Conservation (phyloP, 2,113 vertebrate species). For the Notarius quadriscutis region DNA sequence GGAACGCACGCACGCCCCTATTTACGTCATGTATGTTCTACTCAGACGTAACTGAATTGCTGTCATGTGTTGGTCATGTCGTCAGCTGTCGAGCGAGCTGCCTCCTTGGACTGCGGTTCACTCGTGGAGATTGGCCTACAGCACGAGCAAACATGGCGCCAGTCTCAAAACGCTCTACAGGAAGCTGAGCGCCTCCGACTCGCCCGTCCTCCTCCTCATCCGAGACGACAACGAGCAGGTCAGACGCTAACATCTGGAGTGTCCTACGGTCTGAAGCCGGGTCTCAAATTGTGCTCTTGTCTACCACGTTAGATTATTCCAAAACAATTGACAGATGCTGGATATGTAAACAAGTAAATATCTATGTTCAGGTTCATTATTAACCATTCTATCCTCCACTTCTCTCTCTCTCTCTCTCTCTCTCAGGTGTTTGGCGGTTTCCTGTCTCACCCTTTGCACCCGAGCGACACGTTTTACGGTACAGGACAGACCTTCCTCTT, state of each 20-base stretch:
- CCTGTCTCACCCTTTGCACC: conserved; percentile 74
- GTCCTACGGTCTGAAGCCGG: neutral
- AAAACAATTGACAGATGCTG: no score
- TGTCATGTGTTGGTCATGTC: neutral
- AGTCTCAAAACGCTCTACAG: conserved; percentile 80
- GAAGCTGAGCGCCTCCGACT: conserved; percentile 69
- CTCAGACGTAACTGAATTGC: neutral
- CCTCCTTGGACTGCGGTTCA: conserved; percentile 73
- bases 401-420: neutral
- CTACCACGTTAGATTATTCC: neutral
- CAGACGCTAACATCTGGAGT: neutral
- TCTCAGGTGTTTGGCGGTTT: conserved; percentile 75
- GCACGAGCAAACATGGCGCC: conserved; percentile 71
- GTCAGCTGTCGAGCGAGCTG: conserved; percentile 72
- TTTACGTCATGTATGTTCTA: neutral
- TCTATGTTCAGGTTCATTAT: neutral
- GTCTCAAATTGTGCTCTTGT: neutral
- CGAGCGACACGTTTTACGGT: conserved; percentile 74
- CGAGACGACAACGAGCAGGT: conserved; percentile 75
- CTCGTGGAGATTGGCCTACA: conserved; percentile 73
- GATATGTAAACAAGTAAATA: neutral
- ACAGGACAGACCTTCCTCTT: conserved; percentile 80
- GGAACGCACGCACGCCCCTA: conserved; percentile 23
- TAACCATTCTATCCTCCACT: neutral
- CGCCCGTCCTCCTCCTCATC: conserved; percentile 72